Conservation (phyloP, 2,888 invertebrate genomes). For the Chaetogeoica ovagalla region DNA sequence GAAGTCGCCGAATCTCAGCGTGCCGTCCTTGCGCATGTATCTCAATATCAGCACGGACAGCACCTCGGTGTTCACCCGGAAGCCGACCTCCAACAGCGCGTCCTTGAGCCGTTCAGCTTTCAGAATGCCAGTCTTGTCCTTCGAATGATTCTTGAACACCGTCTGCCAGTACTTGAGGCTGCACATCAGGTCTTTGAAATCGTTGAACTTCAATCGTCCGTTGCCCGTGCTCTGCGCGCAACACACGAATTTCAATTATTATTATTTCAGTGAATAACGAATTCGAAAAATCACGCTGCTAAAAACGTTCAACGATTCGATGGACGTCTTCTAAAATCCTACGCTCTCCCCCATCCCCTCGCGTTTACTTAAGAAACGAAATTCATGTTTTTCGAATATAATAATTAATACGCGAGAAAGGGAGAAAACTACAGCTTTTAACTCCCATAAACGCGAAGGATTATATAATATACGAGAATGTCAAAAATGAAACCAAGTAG, state of each 20-base stretch:
- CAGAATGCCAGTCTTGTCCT: constrained; percentile 86
- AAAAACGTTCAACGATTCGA: too few species aligned
- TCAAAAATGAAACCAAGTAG: too few species aligned
- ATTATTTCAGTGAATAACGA: too few species aligned
- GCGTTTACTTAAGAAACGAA: too few species aligned
- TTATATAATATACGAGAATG: too few species aligned
- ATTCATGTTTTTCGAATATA: too few species aligned
- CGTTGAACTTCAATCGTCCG: constrained; percentile 79
- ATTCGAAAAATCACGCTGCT: too few species aligned
- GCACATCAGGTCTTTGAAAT: constrained; percentile 89
- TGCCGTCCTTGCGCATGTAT: constrained; percentile 91
- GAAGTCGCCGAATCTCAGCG: constrained; percentile 87
- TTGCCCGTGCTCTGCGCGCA: constrained; percentile 69
- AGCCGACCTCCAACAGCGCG: constrained; percentile 81
- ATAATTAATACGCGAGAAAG: too few species aligned
- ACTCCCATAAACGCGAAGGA: too few species aligned
- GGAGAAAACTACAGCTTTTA: too few species aligned
- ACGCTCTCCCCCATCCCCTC: too few species aligned
- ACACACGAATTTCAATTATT: neutral
- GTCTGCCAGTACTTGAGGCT: constrained; percentile 89
- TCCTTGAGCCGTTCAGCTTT: constrained; percentile 83
- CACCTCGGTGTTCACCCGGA: constrained; percentile 81
- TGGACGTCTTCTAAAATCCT: too few species aligned
- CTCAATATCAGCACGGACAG: constrained; percentile 79
- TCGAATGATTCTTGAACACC: constrained; percentile 85